A percentile compares a stretch with the other conserved stretches of the same genome.
phyloP scores from a whole-genome alignment of 1,140 invertebrate species.

The Drosophila yakuba region DNA sequence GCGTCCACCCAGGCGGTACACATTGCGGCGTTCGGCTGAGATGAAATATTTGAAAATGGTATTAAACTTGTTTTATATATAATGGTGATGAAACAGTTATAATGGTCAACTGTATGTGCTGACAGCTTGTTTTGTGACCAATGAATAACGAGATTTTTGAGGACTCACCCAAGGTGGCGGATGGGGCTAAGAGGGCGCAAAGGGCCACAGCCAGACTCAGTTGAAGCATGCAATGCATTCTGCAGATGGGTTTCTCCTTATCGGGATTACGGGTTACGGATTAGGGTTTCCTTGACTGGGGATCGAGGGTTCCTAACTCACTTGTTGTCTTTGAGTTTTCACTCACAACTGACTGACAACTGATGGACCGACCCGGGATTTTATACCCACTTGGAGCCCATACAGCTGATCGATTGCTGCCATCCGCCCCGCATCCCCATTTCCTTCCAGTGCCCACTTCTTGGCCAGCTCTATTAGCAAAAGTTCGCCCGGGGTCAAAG shows the following conservation, averaged over 20 bases:
- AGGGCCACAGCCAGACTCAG: conserved; percentile 63
- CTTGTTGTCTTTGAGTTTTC: conserved; percentile 67
- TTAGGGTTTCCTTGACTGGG: background rate
- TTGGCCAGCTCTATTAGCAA: conserved; percentile 45
- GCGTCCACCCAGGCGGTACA: conserved; percentile 40
- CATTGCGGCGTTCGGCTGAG: conserved; percentile 16
- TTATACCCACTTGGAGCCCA: conserved; percentile 58
- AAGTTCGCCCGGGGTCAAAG: conserved; percentile 62
- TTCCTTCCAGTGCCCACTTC: background rate
- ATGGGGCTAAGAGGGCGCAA: conserved; percentile 49
- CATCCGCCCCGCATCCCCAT: conserved; percentile 1
- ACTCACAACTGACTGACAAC: conserved; percentile 74
- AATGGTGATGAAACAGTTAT: too few species aligned
- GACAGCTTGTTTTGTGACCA: background rate
- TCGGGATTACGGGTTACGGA: conserved; percentile 1
- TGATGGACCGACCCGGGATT: conserved; percentile 45
- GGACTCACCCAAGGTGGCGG: conserved; percentile 52
- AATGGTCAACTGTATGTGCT: background rate
- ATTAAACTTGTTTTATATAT: too few species aligned
- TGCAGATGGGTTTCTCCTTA: conserved; percentile 13
- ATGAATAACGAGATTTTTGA: too few species aligned
- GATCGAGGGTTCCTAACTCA: conserved; percentile 15
- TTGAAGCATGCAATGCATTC: conserved; percentile 55
- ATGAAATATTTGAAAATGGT: background rate
- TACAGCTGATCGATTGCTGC: conserved; percentile 61